phyloP scores from a whole-genome alignment of 2,888 invertebrate genomes.

The Heliconius cydno region DNA sequence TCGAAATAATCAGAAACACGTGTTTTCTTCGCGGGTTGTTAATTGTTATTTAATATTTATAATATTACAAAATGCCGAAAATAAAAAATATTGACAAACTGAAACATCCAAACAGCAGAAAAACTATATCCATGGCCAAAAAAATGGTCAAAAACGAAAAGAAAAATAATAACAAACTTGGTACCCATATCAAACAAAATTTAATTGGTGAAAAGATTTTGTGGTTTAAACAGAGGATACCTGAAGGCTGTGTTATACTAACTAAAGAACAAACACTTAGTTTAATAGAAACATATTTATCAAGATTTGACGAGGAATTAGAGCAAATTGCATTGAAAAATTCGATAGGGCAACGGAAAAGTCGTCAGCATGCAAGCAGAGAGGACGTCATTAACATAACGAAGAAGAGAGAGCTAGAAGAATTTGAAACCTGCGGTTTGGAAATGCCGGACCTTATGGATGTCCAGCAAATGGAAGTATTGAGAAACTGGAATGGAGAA shows the following conservation, averaged over 20 bases:
- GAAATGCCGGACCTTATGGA: slow-evolving; percentile 90
- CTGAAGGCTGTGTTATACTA: slow-evolving; percentile 80
- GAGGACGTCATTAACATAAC: slow-evolving; percentile 91
- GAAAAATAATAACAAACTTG: slow-evolving; percentile 85
- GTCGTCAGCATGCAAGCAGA: slow-evolving; percentile 90
- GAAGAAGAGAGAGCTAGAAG: slow-evolving; percentile 87
- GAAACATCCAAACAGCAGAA: slow-evolving; percentile 94
- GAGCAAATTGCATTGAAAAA: slow-evolving; percentile 91
- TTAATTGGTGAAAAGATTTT: slow-evolving; percentile 89
- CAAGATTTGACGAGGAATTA: slow-evolving; percentile 88
- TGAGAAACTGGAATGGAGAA: slow-evolving; percentile 88
- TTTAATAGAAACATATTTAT: slow-evolving; percentile 82
- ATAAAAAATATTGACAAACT: slow-evolving; percentile 78
- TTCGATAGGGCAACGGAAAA: slow-evolving; percentile 88
- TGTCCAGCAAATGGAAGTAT: slow-evolving; percentile 81
- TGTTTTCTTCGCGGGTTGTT: neutral
- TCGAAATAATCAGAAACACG: slow-evolving; percentile 7
- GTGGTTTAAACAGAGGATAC: slow-evolving; percentile 89
- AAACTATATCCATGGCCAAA: slow-evolving; percentile 88
- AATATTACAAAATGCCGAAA: slow-evolving; percentile 71
- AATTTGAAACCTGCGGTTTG: slow-evolving; percentile 90
- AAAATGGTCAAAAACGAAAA: slow-evolving; percentile 86
- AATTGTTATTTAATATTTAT: too few species aligned
- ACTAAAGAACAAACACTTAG: slow-evolving; percentile 84
- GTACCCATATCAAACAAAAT: slow-evolving; percentile 88